Base-by-base conservation (phyloP, 2,113 vertebrate species). In the Carassius gibelio region DNA sequence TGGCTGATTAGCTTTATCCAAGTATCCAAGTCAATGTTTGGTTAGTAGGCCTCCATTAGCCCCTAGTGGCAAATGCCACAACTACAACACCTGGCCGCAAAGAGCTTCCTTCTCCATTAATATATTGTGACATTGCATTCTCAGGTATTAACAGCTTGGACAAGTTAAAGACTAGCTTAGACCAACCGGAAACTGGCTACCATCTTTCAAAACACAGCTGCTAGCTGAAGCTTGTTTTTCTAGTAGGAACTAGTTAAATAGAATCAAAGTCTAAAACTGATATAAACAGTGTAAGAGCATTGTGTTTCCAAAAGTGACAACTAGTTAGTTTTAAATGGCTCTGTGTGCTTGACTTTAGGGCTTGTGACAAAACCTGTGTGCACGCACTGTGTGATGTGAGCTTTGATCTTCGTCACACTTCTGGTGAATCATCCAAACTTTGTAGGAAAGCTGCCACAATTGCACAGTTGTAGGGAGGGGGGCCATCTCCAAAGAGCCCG, bases 361-460 rank as follows among this genome's bases (percentile, higher is more conserved):
- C 7, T 15, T 36, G 45, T 57, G 19, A 68, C 36, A 50, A 19
- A 83, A 71, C 26, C 48, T 36, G 23, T 48, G 87, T 78, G 83
- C 19, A 26, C 8, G 26, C 23, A 21, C 61, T 6, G 83, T 90
- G 86, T 88, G 90, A 89, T 88, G 88, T 87, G 89, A 85, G 90
- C 85, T 91, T 89, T 93, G 90, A 93, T 92, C 88, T 90, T 78
- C 89, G 79, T 88, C 88, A 83, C 64, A 82, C 85, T 82, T 81
- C 6, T 82, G 80, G 88, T 81, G 90, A 91, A 92, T 93, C 90
- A 86, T 66, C 57, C 78, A 45, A 75, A 50, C 88, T 36, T 83
- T 82, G 89, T 87, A 88, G n/a, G 48, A 82, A 87, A 86, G 75
- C 85, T 87, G 36, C 88, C 57, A 88, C 68, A 75, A 72, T 69